These are phyloP conservation scores for Eurypyga helias DNA, from an alignment of 2,113 vertebrate genomes.

Conservation along the genomic window DNA sequence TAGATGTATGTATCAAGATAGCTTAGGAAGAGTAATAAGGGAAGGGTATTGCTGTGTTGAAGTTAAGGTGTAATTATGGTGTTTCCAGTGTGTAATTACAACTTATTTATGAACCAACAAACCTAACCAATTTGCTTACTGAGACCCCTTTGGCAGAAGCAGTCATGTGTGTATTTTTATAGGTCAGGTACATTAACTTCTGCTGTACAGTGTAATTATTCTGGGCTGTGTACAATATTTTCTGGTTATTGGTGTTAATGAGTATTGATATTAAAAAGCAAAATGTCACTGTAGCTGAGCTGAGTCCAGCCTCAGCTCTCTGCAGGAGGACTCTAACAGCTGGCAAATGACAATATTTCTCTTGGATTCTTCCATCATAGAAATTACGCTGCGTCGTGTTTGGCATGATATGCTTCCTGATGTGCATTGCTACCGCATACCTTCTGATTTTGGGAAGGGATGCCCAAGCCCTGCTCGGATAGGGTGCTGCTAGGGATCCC, in stretches of 20 bases:
- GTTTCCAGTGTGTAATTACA: not conserved
- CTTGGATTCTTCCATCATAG: not conserved
- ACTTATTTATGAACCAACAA: constrained; percentile 28
- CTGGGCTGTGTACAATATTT: not conserved
- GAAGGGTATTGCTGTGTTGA: not conserved
- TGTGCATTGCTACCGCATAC: not conserved
- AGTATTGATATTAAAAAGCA: not conserved
- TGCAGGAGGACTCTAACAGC: not conserved
- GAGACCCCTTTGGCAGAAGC: not conserved
- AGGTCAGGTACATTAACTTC: not conserved
- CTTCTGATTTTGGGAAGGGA: not conserved
- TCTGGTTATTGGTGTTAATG: not conserved
- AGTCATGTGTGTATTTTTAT: not conserved
- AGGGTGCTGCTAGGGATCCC: not conserved
- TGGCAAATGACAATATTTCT: not conserved
- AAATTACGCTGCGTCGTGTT: not conserved
- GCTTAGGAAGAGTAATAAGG: not conserved
- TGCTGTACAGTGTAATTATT: not conserved
- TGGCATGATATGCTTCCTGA: not conserved
- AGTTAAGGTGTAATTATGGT: not conserved
- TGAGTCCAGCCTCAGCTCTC: not conserved
- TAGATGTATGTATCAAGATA: not conserved
- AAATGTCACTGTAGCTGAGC: not conserved
- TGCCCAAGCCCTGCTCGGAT: not conserved
- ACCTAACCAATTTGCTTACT: not conserved